Conservation (phyloP, 1,140 invertebrate species). For the Drosophila pachea region DNA sequence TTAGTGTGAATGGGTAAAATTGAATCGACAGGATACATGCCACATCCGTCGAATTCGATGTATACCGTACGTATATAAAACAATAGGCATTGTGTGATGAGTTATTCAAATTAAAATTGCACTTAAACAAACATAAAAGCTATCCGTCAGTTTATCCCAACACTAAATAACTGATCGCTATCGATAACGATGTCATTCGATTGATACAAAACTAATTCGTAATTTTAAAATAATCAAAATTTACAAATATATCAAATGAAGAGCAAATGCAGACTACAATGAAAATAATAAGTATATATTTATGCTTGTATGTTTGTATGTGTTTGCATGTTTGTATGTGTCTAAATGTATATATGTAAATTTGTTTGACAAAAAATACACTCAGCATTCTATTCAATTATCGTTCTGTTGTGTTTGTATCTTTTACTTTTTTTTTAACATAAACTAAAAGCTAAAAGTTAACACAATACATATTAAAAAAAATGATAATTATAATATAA, state of each 20-base stretch:
- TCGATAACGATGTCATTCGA: slow-evolving; percentile 37
- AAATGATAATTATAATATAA: slow-evolving; percentile 51
- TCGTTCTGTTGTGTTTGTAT: slow-evolving; percentile 33
- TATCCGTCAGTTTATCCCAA: slow-evolving; percentile 5
- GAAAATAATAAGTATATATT: slow-evolving; percentile 23
- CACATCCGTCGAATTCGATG: neutral
- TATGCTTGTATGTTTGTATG: slow-evolving; percentile 16
- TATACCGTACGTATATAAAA: neutral
- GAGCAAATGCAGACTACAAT: slow-evolving; percentile 24
- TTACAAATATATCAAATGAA: slow-evolving; percentile 56
- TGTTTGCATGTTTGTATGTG: slow-evolving; percentile 20
- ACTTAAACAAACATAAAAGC: slow-evolving; percentile 52
- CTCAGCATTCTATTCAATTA: slow-evolving; percentile 47
- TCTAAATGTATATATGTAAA: slow-evolving; percentile 61
- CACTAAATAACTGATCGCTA: slow-evolving; percentile 18
- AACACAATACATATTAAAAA: slow-evolving; percentile 53
- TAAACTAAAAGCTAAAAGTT: slow-evolving; percentile 50
- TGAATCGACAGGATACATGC: slow-evolving; percentile 1
- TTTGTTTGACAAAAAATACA: slow-evolving; percentile 77
- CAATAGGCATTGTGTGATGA: too few species aligned
- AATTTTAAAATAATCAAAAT: slow-evolving; percentile 50
- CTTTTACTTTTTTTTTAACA: slow-evolving; percentile 32
- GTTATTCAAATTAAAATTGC: too few species aligned
- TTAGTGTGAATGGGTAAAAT: slow-evolving; percentile 2
- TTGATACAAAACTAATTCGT: neutral